Percentiles rank a stretch among this genome's conserved stretches.
These are phyloP conservation scores for Heliocidaris tuberculata DNA, from an alignment of 35 echinoderm and acorn worm species.

Conservation along the genomic window DNA sequence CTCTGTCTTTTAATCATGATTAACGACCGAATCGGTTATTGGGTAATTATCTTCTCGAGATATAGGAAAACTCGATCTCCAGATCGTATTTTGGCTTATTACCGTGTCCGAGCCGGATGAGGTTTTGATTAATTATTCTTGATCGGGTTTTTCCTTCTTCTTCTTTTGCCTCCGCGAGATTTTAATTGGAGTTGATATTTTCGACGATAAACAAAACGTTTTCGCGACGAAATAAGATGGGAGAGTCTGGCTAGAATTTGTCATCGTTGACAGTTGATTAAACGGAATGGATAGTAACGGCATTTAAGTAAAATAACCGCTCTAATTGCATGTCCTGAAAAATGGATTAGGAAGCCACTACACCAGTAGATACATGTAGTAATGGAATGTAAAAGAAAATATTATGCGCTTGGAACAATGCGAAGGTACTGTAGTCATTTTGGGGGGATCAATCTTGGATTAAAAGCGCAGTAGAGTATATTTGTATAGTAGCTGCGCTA, in stretches of 20 bases:
- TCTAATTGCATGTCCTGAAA: constrained; percentile 11
- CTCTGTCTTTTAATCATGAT: not conserved
- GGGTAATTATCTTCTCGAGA: not conserved
- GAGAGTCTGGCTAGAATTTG: not conserved
- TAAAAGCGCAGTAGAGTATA: too few relatives aligned
- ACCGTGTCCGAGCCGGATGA: not conserved
- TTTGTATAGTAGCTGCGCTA: too few relatives aligned
- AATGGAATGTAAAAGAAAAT: not conserved
- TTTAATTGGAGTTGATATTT: constrained; percentile 6
- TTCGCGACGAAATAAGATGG: not conserved
- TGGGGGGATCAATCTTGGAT: too few relatives aligned
- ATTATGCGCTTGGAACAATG: too few relatives aligned
- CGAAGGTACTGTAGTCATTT: too few relatives aligned
- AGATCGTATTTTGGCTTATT: not conserved
- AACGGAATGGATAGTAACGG: not conserved
- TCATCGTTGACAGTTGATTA: not conserved
- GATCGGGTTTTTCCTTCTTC: not conserved
- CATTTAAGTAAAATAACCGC: constrained; percentile 3
- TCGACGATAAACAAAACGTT: not conserved
- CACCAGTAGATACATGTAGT: not conserved
- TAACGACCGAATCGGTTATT: not conserved
- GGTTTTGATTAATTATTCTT: not conserved
- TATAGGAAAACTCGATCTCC: constrained; percentile 2
- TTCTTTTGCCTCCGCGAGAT: not conserved
- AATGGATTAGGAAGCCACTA: not conserved